phyloP scores from a whole-genome alignment of 2,888 invertebrate genomes.

The Drosophila pseudotalamancana region DNA sequence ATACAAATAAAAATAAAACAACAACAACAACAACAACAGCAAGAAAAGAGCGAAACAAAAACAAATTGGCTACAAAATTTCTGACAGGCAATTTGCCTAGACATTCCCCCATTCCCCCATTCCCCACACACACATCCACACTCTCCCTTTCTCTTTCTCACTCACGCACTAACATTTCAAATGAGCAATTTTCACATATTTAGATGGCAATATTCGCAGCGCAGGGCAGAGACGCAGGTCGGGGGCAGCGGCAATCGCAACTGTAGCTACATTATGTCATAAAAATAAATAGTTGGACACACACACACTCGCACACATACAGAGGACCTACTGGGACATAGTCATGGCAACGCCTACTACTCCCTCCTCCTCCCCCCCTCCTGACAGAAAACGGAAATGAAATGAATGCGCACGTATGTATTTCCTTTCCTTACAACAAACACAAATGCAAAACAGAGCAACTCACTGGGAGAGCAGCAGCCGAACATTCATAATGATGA shows the following conservation, averaged over 20 bases:
- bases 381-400: conserved; percentile 53
- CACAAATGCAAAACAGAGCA: conserved; percentile 28
- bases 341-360: conserved; percentile 43
- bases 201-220: conserved; percentile 66
- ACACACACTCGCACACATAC: conserved; percentile 13
- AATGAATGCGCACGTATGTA: conserved; percentile 53
- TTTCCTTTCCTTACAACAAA: conserved; percentile 58
- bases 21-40: conserved; percentile 5
- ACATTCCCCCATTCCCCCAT: conserved; percentile 25
- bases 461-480: conserved; percentile 1
- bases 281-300: conserved; percentile 73
- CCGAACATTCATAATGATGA: conserved; percentile 60
- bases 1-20: conserved; percentile 4
- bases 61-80: conserved; percentile 74
- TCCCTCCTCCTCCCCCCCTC: not conserved
- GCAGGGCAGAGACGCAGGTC: conserved; percentile 4
- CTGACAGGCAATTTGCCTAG: conserved; percentile 76
- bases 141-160: too few species aligned
- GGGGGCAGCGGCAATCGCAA: conserved; percentile 20
- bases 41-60: conserved; percentile 40
- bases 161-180: conserved; percentile 67
- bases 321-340: conserved; percentile 33
- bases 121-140: not conserved
- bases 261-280: conserved; percentile 71
- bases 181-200: conserved; percentile 78